phyloP scores from a whole-genome alignment of 2,113 vertebrate genomes.

The Atractosteus spatula region DNA sequence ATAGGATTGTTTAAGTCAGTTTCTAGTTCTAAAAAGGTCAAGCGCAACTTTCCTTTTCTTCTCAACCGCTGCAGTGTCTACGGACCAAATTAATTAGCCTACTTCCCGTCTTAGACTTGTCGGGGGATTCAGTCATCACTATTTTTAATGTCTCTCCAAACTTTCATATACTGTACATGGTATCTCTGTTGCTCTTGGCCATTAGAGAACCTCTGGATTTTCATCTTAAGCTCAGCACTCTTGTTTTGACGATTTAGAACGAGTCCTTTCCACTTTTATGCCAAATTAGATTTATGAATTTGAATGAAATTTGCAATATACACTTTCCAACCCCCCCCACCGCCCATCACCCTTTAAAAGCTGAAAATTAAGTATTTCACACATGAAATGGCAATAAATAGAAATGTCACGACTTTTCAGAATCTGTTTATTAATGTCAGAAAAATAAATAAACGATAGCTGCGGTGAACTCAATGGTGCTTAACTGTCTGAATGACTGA shows the following conservation, averaged over 20 bases:
- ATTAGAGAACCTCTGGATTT: slow-evolving; percentile 28
- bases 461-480: slow-evolving; percentile 25
- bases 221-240: slow-evolving; percentile 18
- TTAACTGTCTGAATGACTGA: slow-evolving; percentile 34
- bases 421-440: slow-evolving; percentile 27
- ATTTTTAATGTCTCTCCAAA: slow-evolving; percentile 22
- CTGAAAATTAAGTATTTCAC: neutral
- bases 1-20: too few species aligned
- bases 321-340: neutral
- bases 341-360: slow-evolving; percentile 6
- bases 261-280: neutral
- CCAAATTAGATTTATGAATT: slow-evolving; percentile 27
- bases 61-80: slow-evolving; percentile 40
- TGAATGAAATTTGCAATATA: slow-evolving; percentile 15
- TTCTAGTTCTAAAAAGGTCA: slow-evolving; percentile 7
- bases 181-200: slow-evolving; percentile 11
- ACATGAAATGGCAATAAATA: neutral
- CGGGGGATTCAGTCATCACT: slow-evolving; percentile 22
- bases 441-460: slow-evolving; percentile 13
- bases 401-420: slow-evolving; percentile 25
- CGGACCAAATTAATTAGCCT: slow-evolving; percentile 52
- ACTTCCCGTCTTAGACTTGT: slow-evolving; percentile 43
- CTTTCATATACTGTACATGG: slow-evolving; percentile 20
- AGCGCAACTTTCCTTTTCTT: slow-evolving; percentile 32
- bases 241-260: slow-evolving; percentile 14